Base-by-base conservation (phyloP, 2,113 vertebrate genomes). In the Mormyrus iriodes region DNA sequence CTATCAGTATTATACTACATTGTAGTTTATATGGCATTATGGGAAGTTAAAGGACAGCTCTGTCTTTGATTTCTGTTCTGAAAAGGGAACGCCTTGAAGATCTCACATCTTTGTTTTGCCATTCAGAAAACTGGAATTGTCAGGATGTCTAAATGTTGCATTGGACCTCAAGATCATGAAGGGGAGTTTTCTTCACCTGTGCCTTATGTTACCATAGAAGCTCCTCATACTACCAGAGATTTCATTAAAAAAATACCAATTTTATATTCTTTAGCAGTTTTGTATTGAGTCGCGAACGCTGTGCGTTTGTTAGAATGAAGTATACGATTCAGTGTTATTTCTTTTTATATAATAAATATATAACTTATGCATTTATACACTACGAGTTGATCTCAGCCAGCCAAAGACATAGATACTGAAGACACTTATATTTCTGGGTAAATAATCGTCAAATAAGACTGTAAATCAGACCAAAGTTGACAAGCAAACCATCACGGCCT, bases 311-410 rank as follows among this genome's bases (percentile, higher is more conserved):
- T 95, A 97, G 97, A 96, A 93, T 92, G 94, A 96, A 96, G 94
- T 97, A 96, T 96, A 94, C 96, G 95, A 96, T 95, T 96, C 96
- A 95, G 93, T 96, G 95, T 95, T 95, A 93, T 95, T 93, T 93
- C 94, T 96, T 97, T 97, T 97, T 97, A 97, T 97, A 96, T 97
- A 96, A 96, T 96, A 96, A 97, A 97, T 97, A 97, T 97, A 96
- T 97, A 97, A 98, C 96, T 98, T 97, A 97, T 97, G 96, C 97
- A 97, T 97, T 98, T 97, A 97, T 97, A 98, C 97, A 97, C 97
- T 97, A 97, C 96, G 97, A 98, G 97, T 98, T 97, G 97, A 97
- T 97, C 97, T 97, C 97, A 96, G 96, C 96, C 96, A 97, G 95
- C 96, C 96, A 96, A 97, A 96, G 95, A 96, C 94, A 94, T 93